Base-by-base conservation (phyloP, 2,888 invertebrate genomes). In the Erebia ligea region DNA sequence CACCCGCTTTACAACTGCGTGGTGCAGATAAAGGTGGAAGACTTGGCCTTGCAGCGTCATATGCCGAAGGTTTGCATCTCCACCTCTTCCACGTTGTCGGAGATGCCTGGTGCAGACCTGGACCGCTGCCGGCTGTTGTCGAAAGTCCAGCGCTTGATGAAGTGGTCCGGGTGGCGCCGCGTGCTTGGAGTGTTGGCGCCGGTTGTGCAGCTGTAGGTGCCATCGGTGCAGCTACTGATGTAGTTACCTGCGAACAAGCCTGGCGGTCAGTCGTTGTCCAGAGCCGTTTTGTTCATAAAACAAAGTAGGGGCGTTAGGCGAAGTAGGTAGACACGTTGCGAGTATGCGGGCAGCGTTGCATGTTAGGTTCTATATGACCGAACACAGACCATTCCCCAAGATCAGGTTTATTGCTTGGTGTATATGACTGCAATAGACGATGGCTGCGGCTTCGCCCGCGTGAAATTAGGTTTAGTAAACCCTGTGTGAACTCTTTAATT, bases 181-280 rank as follows among this genome's bases (percentile, higher is more conserved):
- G 74, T 75, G 42, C 56, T 25, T 25, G 72, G 63, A 34, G 77
- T 69, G 71, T 59, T 70, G 54, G 77, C 71, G 57, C 74, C 81
- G 40, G 86, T 87, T 1, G 82, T 82, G 69, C 79, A 77, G 74
- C 76, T 69, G 70, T 61, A 70, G 52, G 78, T 72, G 54, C 75
- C 81, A 25, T 86, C 88, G 2, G 82, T 82, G 69, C 79, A 77
- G 75, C 76, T 80, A 78, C 86, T 86, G 48, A 80, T 79, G 71
- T 78, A 75, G 1, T 74, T 76, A 0, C 70, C 78, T 85, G 85
- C 25, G 50, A 76, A 81, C 77, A 86, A 82, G 71, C 71, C 72
- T 76, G 21, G 50, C 19, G 52, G 69, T 75, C 54, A 54, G 54
- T 54, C 19, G 54, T 54, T 17, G 19, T 19, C 54, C 10, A 54